These are phyloP conservation scores for Macrosiphum euphorbiae DNA, from an alignment of 2,888 invertebrate species.

Conservation along the genomic window DNA sequence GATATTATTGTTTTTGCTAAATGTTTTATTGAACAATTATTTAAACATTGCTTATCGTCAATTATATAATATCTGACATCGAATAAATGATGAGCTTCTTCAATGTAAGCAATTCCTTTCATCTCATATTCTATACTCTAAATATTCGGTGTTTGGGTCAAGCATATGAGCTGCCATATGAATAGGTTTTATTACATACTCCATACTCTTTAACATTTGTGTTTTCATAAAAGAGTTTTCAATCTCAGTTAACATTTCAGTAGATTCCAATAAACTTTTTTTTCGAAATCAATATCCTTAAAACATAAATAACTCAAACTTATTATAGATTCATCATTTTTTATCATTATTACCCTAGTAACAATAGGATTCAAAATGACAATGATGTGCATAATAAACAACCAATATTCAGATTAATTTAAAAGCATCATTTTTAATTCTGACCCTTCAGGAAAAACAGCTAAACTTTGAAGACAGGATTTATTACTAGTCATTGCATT, in stretches of 20 bases:
- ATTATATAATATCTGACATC: no score
- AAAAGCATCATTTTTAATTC: no score
- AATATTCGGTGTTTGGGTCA: not conserved
- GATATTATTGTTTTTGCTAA: no score
- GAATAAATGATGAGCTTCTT: no score
- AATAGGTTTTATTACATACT: not conserved
- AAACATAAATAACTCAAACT: not conserved
- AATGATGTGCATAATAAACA: not conserved
- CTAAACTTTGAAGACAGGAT: no score
- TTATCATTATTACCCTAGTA: not conserved
- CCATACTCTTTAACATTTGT: not conserved
- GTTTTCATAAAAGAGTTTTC: not conserved
- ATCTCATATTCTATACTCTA: not conserved
- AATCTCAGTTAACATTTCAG: not conserved
- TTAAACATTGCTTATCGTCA: no score
- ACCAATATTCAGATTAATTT: no score
- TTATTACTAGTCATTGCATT: no score
- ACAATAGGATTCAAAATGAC: not conserved
- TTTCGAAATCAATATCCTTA: not conserved
- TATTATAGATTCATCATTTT: not conserved
- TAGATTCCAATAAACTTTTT: not conserved
- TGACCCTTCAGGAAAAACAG: no score
- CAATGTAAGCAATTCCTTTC: no score
- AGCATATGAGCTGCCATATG: conserved; percentile 8
- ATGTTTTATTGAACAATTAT: no score